Evolutionary conservation across 64 coral and sea anemone species (phyloP), one percentile per base, ranked within the genome.

Genomic region (Catalaphyllia jardinei): DNA sequence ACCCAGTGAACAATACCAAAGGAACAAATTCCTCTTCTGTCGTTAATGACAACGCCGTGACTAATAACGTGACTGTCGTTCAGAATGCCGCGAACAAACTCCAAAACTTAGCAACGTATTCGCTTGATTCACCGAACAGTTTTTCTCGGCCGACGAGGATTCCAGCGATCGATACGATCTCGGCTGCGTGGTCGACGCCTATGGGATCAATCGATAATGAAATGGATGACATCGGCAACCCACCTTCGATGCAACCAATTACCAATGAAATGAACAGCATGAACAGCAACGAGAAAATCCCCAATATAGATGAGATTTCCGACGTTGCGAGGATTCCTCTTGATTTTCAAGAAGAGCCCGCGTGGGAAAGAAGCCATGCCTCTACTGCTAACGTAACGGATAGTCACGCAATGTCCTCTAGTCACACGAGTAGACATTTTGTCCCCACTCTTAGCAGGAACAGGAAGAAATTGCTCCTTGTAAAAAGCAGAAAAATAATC

Each of bases 191-290:
- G 10, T 86, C 90, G 8, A 78, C 74, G 62, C 87, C 79, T 73
- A 96, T 92, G 28, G 76, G 85, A 84, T 71, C 94, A 57, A 96
- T 96, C 24, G 74, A 86, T 62, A 80, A 65, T 27, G 65, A 89
- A 67, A 78, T 92, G 72, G 46, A 85, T 14, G 79, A 88, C 31
- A 52, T 93, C 59, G 87, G 86, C 29, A 88, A 77, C 19, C 89
- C 67, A 46, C 16, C 67, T 18, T 75, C 89, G 27, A 38, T 91
- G 72, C 29, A 52, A 64, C 89, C 79, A 62, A 91, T 91, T 69
- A 57, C 1, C 8, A 82, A 60, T 22, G 79, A 91, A 67, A 64
- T 91, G 79, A 51, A 31, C 31, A 61, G 8, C 17, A 14, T 91
- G 79, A 51, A 31, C 24, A 61, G 3, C 17, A 14, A 22, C 8